Conservation (phyloP, 2,113 vertebrate genomes). For the Lonchura striata region DNA sequence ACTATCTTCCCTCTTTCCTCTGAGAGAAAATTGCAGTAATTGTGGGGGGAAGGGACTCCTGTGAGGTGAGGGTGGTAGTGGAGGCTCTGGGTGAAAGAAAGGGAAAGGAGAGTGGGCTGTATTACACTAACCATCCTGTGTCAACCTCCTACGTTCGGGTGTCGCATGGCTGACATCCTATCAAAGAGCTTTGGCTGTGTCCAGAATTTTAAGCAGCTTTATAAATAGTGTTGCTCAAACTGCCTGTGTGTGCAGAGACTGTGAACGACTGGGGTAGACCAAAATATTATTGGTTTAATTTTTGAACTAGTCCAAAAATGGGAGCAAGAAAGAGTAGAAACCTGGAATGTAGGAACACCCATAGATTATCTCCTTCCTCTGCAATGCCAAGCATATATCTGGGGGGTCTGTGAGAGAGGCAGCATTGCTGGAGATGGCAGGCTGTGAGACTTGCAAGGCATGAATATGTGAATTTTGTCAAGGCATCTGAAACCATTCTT, state of each 20-base stretch:
- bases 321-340: neutral
- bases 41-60: neutral
- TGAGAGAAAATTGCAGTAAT: conserved; percentile 4
- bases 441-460: neutral
- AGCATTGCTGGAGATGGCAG: neutral
- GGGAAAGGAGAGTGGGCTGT: conserved; percentile 30
- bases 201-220: conserved; percentile 65
- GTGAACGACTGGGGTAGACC: conserved; percentile 1
- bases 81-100: conserved; percentile 25
- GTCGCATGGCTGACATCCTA: conserved; percentile 48
- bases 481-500: neutral
- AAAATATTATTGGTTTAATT: conserved; percentile 6
- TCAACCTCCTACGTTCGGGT: neutral
- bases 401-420: neutral
- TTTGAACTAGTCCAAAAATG: neutral
- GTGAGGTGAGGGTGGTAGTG: conserved; percentile 5
- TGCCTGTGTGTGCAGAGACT: conserved; percentile 21
- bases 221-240: conserved; percentile 45
- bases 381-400: neutral
- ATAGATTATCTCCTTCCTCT: neutral
- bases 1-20: neutral
- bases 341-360: neutral
- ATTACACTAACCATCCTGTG: conserved; percentile 14
- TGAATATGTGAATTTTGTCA: neutral
- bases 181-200: conserved; percentile 38